A percentile compares a stretch with the other conserved stretches of the same genome.
phyloP scores from a whole-genome alignment of 2,888 invertebrate species.

The Philereme transversata region DNA sequence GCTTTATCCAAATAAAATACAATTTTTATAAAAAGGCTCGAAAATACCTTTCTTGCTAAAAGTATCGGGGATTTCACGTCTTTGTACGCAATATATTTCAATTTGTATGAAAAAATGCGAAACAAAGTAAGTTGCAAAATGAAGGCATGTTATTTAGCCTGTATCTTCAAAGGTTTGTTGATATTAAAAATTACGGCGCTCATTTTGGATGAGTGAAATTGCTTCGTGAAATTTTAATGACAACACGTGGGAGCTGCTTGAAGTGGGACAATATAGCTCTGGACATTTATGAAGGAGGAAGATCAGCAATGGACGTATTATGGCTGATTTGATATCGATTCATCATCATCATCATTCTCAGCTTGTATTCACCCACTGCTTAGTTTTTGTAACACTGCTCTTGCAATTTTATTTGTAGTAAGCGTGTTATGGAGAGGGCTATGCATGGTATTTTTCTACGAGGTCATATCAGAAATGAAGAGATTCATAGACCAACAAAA shows the following conservation, averaged over 20 bases:
- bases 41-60: constrained; percentile 31
- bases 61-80: constrained; percentile 24
- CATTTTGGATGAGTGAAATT: constrained; percentile 25
- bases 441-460: no score
- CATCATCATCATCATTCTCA: no score
- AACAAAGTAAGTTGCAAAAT: constrained; percentile 46
- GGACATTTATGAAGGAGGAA: no score
- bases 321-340: no score
- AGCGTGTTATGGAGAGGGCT: no score
- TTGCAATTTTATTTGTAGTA: no score
- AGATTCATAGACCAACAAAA: no score
- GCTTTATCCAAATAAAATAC: constrained; percentile 8
- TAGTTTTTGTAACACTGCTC: no score
- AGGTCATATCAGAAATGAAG: no score
- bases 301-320: no score
- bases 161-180: constrained; percentile 45
- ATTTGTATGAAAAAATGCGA: constrained; percentile 42
- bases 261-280: no score
- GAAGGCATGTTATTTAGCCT: constrained; percentile 37
- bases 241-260: background rate
- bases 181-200: constrained; percentile 47
- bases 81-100: constrained; percentile 48
- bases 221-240: constrained; percentile 14
- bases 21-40: background rate
- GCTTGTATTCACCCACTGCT: no score